Evolutionary conservation across 2,797 vertebrate genomes (phyloP).

Genomic region (Cirrhinus mrigala): DNA sequence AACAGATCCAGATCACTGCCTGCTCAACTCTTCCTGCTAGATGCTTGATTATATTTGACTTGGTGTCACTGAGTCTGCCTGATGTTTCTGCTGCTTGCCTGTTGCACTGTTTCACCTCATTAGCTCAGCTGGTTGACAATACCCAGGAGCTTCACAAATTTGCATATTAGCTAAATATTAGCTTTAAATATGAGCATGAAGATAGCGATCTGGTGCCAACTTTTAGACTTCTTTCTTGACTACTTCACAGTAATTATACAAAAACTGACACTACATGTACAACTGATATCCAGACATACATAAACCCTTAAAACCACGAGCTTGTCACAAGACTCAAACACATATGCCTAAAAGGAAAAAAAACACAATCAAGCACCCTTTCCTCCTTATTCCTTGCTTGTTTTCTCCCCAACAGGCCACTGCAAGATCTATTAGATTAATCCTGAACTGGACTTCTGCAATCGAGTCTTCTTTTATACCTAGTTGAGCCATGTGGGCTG

Average conservation of each 20-base stretch:
- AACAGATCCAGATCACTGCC: not conserved
- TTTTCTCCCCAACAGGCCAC: not conserved
- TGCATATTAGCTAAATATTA: slow-evolving; percentile 33
- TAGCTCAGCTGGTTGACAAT: slow-evolving; percentile 35
- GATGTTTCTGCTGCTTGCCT: slow-evolving; percentile 38
- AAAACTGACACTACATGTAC: not conserved
- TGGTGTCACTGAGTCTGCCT: slow-evolving; percentile 16
- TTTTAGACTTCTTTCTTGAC: not conserved
- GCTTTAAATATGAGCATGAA: slow-evolving; percentile 4
- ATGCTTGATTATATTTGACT: slow-evolving; percentile 42
- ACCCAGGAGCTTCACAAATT: slow-evolving; percentile 18
- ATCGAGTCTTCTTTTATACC: not conserved
- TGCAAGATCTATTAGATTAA: not conserved
- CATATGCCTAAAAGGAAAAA: not conserved
- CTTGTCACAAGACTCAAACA: not conserved
- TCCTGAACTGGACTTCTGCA: not conserved
- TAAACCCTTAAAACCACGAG: not conserved
- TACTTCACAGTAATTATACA: too few relatives aligned
- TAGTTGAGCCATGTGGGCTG: not conserved
- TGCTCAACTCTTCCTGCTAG: slow-evolving; percentile 9
- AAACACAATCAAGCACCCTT: not conserved
- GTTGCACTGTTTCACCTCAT: slow-evolving; percentile 35
- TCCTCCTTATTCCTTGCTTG: not conserved
- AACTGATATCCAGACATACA: not conserved
- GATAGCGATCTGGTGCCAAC: not conserved